Percentiles rank a stretch among this genome's conserved stretches.
Evolutionary conservation across 2,797 vertebrate genomes (phyloP).

Genomic region (Hyperoplus immaculatus): DNA sequence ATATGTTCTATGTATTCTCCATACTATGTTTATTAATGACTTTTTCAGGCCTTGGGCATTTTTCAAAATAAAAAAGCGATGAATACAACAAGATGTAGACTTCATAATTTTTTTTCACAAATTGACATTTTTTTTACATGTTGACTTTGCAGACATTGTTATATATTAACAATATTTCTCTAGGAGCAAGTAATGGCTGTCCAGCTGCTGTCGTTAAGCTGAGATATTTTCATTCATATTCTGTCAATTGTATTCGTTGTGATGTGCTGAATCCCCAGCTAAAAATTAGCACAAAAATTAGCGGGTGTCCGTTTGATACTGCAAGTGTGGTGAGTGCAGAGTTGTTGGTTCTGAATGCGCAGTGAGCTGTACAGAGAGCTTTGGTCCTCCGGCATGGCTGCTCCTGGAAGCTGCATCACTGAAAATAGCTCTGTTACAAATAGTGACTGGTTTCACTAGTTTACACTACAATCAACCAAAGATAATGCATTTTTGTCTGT

Average conservation of each 20-base stretch:
- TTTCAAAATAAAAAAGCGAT: not conserved
- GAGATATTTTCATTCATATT: conserved; percentile 34
- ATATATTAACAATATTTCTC: conserved; percentile 16
- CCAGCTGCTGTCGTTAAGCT: conserved; percentile 34
- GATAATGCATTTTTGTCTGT: not conserved
- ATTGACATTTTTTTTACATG: conserved; percentile 2
- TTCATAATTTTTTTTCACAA: conserved; percentile 9
- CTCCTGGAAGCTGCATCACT: too few relatives aligned
- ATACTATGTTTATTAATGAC: not conserved
- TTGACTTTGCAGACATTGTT: conserved; percentile 21
- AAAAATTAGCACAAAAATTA: conserved; percentile 10
- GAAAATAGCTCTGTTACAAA: too few relatives aligned
- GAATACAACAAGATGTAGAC: not conserved
- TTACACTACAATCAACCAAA: not conserved
- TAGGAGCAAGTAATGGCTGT: conserved; percentile 27
- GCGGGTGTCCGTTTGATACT: not conserved
- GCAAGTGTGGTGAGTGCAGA: not conserved
- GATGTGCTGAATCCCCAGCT: not conserved
- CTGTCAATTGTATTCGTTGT: conserved; percentile 29
- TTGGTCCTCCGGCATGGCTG: not conserved
- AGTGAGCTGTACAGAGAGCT: not conserved
- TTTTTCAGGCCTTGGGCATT: not conserved
- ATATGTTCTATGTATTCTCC: not conserved
- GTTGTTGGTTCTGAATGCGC: not conserved
- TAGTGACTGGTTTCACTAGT: not conserved